These are phyloP conservation scores for Grus americana DNA, from an alignment of 2,113 vertebrate genomes.

Conservation along the genomic window DNA sequence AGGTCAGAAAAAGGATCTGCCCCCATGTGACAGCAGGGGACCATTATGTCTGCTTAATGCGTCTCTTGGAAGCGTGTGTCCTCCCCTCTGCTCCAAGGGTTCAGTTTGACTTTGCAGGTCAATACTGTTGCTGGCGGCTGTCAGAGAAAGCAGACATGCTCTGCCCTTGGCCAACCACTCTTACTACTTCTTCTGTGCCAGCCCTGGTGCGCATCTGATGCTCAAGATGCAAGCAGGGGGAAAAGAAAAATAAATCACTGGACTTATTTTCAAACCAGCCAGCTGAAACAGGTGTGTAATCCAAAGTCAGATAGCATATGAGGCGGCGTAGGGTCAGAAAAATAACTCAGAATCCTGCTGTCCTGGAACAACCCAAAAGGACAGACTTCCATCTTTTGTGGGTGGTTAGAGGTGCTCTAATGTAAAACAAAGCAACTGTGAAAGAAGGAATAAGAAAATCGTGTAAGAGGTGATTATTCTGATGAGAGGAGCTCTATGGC, in stretches of 20 bases:
- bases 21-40: background rate
- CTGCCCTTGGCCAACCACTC: background rate
- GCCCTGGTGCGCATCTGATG: background rate
- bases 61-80: background rate
- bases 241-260: background rate
- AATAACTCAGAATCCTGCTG: background rate
- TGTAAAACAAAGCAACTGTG: background rate
- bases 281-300: background rate
- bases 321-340: background rate
- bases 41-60: background rate
- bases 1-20: background rate
- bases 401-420: background rate
- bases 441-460: background rate
- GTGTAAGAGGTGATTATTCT: background rate
- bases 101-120: background rate
- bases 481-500: background rate
- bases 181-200: background rate
- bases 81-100: background rate
- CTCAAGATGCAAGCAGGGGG: background rate
- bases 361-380: background rate
- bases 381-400: background rate
- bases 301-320: background rate
- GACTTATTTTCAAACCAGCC: background rate
- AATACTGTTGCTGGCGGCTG: background rate
- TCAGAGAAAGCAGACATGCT: background rate